Evolutionary conservation across 2,888 invertebrate genomes (phyloP), one percentile per base, ranked within the genome.

Genomic region (Penaeus monodon): DNA sequence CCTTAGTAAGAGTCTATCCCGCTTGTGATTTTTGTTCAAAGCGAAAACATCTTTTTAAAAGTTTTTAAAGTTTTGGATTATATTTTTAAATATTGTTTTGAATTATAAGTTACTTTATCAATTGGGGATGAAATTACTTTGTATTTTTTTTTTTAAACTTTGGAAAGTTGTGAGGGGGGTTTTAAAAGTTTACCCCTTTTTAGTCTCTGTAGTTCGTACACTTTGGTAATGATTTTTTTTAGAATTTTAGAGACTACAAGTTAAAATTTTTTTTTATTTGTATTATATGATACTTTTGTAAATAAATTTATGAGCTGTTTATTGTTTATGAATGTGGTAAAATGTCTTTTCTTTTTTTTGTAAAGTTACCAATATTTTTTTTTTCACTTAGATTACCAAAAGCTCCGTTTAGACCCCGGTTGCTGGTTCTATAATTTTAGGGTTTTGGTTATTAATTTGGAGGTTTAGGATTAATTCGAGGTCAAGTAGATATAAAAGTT

Each of bases 381-480:
- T 27, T n/a, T 80, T 64, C 80, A 80, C 27, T 12, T 80, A 3
- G 80, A 33, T 29, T 80, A 8, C 80, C 80, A 33, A 80, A 80
- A 65, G 65, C 80, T 1, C 64, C 64, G 80, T 80, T 4, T 2
- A 38, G 6, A 6, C 38, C 2, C 38, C 38, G 2, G 38, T 38
- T 38, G 38, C 38, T 4, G 38, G 38, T 4, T 38, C 38, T 4
- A 95, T 96, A 93, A 94, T 96, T 94, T 94, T 96, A 92, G 95
- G 95, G 95, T 0, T 93, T 96, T n/a, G n/a, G 92, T 94, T 95
- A 91, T 93, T 96, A 96, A 92, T 94, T 95, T 93, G 95, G 95
- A 0, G 95, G 95, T 0, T 96, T 95, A 93, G 95, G 95, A 0
- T 91, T 95, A 91, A 92, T 95, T 88, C 95, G 95, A 0, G 90